A percentile compares a stretch with the other conserved stretches of the same genome.
Evolutionary conservation across 30 jellyfish, hydroid and myxozoan genomes (phyloP).

Genomic region (Pelagia noctiluca): DNA sequence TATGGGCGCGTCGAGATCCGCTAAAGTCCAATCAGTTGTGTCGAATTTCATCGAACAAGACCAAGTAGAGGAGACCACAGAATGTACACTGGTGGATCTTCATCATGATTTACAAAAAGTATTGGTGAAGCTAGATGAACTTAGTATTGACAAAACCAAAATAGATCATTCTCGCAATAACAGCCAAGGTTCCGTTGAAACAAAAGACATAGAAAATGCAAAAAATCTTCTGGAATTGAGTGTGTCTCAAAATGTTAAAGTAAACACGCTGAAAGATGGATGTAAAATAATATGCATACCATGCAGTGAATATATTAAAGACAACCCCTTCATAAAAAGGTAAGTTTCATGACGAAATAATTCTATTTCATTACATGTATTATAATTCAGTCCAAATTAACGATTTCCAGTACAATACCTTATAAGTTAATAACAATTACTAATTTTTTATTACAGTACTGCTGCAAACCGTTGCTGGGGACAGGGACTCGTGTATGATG

Average conservation of each 20-base stretch:
- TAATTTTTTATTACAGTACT: slow-evolving; percentile 15
- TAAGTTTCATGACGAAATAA: slow-evolving; percentile 14
- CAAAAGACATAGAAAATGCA: slow-evolving; percentile 10
- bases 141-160: slow-evolving; percentile 13
- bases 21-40: slow-evolving; percentile 12
- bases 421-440: slow-evolving; percentile 2
- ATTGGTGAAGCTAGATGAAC: slow-evolving; percentile 22
- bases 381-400: slow-evolving; percentile 5
- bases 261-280: slow-evolving; percentile 18
- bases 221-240: slow-evolving; percentile 17
- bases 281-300: slow-evolving; percentile 25
- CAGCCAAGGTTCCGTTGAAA: slow-evolving; percentile 28
- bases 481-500: slow-evolving; percentile 30
- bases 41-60: slow-evolving; percentile 20
- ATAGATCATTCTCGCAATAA: slow-evolving; percentile 14
- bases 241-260: slow-evolving; percentile 15
- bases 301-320: slow-evolving; percentile 20
- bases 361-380: slow-evolving; percentile 8
- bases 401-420: slow-evolving; percentile 10
- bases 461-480: slow-evolving; percentile 37
- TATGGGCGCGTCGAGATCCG: slow-evolving; percentile 17
- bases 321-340: slow-evolving; percentile 29
- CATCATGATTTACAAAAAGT: slow-evolving; percentile 19
- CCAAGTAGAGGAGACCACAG: slow-evolving; percentile 23
- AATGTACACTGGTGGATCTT: slow-evolving; percentile 18